A percentile compares a stretch with the other conserved stretches of the same genome.
These are phyloP conservation scores for Rhabdornis inornatus DNA, from an alignment of 2,113 vertebrate genomes.

Conservation along the genomic window DNA sequence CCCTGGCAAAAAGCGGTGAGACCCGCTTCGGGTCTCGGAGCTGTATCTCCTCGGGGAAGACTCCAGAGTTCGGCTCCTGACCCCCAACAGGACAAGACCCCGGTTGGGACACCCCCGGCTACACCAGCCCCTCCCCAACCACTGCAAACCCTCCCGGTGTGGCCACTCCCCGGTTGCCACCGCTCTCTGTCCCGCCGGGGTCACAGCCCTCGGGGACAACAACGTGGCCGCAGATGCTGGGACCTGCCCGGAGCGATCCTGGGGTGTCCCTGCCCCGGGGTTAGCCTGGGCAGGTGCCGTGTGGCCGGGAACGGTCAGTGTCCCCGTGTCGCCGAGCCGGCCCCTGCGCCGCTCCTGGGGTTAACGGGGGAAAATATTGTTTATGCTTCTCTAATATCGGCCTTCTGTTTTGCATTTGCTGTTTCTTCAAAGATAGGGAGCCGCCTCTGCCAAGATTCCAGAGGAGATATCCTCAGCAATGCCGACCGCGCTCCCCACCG, in stretches of 20 bases:
- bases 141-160: accelerated
- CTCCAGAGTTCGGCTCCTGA: background rate
- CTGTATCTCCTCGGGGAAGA: background rate
- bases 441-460: slow-evolving; percentile 79
- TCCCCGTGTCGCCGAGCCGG: accelerated
- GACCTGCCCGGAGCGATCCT: accelerated
- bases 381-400: slow-evolving; percentile 70
- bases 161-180: background rate
- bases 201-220: background rate
- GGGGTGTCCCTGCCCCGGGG: background rate
- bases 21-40: background rate
- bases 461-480: slow-evolving; percentile 73
- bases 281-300: background rate
- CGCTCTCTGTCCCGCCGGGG: accelerated
- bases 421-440: slow-evolving; percentile 76
- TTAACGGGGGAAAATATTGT: slow-evolving; percentile 39
- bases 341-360: background rate
- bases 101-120: accelerated
- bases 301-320: accelerated
- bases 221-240: accelerated
- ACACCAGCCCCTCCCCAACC: background rate
- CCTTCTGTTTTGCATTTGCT: slow-evolving; percentile 82
- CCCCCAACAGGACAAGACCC: background rate
- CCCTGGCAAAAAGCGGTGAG: accelerated
- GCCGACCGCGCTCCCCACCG: slow-evolving; percentile 72